Percentiles rank a stretch among this genome's conserved stretches.
phyloP scores from a whole-genome alignment of 2,113 vertebrate species.

The Apeltes quadracus region DNA sequence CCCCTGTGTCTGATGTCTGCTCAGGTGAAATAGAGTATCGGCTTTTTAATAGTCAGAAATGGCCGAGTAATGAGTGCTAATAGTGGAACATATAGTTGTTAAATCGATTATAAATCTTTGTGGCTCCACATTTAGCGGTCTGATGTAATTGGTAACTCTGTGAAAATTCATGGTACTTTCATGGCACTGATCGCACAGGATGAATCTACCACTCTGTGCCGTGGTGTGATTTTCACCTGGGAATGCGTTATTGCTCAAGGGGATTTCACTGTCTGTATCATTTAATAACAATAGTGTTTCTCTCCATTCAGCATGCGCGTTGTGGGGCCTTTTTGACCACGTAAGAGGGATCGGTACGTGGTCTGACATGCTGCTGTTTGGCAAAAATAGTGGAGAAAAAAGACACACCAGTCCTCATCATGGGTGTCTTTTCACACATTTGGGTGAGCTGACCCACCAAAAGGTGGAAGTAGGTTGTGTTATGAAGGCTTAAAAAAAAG shows the following conservation, averaged over 20 bases:
- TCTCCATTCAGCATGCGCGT: conserved; percentile 7
- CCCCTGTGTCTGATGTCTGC: conserved; percentile 11
- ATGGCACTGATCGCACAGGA: not conserved
- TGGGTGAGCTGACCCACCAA: too few species aligned
- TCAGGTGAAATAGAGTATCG: not conserved
- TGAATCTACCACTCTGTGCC: not conserved
- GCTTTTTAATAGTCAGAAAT: conserved; percentile 19
- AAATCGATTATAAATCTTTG: conserved; percentile 5
- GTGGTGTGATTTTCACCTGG: conserved; percentile 34
- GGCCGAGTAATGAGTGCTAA: conserved; percentile 15
- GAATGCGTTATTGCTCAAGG: conserved; percentile 30
- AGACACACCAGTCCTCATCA: not conserved
- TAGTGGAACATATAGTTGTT: conserved; percentile 18
- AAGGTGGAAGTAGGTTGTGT: too few species aligned
- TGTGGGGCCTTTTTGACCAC: not conserved
- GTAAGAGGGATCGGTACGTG: not conserved
- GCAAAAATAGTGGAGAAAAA: not conserved
- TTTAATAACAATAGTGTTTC: conserved; percentile 21
- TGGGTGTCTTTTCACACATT: not conserved
- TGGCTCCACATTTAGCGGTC: conserved; percentile 6
- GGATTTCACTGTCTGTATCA: conserved; percentile 48
- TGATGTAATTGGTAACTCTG: not conserved
- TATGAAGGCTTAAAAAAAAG: too few species aligned
- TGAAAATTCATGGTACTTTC: conserved; percentile 10
- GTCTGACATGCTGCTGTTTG: conserved; percentile 11